Evolutionary conservation across 53 echinoderm and acorn worm genomes (phyloP), one percentile per base, ranked within the genome.

Genomic region (Actinopyga echinites): DNA sequence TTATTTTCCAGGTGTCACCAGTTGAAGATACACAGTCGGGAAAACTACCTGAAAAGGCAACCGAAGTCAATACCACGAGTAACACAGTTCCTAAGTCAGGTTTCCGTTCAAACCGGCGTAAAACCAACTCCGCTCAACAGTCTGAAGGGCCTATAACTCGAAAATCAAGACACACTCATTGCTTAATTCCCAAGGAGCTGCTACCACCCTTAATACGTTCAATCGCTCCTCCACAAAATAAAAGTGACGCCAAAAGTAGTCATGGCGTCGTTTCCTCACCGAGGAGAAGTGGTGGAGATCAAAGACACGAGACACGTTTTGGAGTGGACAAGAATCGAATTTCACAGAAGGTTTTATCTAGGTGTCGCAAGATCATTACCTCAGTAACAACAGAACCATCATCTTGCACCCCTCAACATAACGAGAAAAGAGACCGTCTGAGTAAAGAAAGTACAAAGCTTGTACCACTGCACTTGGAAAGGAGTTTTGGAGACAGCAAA

Each of bases 171-270:
- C 77, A 54, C 45, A 31, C 49, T 7, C 53, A 23, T 32, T 77
- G 77, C 32, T 32, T 77, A 4, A 54, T 45, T 13, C 77, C 77
- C 5, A 77, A 77, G 57, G 77, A 77, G 32, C 29, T 77, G 28
- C 49, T 77, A 49, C 77, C 77, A 54, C 77, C 77, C 6, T 32
- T 77, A 21, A 52, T 53, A 56, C 77, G 77, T 56, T 77, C 56
- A 20, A 31, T 49, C 15, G 5, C 49, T 54, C 30, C 32, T 37
- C 23, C 74, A 45, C 42, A 40, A 43, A 28, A 13, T 23, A 53
- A 56, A 33, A 31, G 32, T 12, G 77, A 77, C 77, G 45, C 5
- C 19, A 55, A 54, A 55, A 77, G 23, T 54, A 77, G 23, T 54
- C 57, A 55, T 55, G 13, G 21, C 29, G 33, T 21, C 28, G 49